Evolutionary conservation across 2,888 invertebrate species (phyloP).

Genomic region (Rosalia funebris): DNA sequence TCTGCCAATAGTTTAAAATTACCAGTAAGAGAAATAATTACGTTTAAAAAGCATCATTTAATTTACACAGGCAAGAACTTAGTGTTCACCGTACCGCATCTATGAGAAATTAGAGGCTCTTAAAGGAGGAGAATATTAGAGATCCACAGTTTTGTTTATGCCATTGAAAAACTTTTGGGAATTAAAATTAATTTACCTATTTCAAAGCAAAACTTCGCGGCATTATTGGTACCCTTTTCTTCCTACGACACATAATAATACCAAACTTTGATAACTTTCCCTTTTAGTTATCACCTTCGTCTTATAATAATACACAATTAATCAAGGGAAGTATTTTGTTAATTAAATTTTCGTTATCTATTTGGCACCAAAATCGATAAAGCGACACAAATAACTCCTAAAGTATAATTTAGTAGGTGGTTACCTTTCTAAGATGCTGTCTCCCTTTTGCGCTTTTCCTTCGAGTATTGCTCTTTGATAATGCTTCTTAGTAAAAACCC

Average conservation of each 20-base stretch:
- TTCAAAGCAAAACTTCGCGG: slow-evolving; percentile 28
- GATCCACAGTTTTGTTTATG: background rate
- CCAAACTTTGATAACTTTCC: slow-evolving; percentile 12
- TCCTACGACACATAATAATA: slow-evolving; percentile 20
- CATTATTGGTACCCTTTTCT: slow-evolving; percentile 27
- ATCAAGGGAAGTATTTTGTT: slow-evolving; percentile 23
- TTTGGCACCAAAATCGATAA: slow-evolving; percentile 10
- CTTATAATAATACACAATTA: slow-evolving; percentile 22
- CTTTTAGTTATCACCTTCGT: slow-evolving; percentile 21
- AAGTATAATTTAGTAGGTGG: background rate
- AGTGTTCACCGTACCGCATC: too few species aligned
- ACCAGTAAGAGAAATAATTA: too few species aligned
- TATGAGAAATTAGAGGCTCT: background rate
- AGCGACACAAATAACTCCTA: background rate
- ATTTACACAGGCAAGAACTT: too few species aligned
- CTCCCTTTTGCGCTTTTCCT: background rate
- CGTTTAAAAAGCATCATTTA: too few species aligned
- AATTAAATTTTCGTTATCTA: slow-evolving; percentile 20
- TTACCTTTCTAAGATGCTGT: background rate
- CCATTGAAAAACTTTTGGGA: slow-evolving; percentile 5
- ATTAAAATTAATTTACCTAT: slow-evolving; percentile 24
- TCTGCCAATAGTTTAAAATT: too few species aligned
- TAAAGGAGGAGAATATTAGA: background rate
- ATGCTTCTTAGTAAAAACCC: too few species aligned
- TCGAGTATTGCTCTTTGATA: too few species aligned